Conservation (phyloP, 2,888 invertebrate species). For the Heliconius ismenius region DNA sequence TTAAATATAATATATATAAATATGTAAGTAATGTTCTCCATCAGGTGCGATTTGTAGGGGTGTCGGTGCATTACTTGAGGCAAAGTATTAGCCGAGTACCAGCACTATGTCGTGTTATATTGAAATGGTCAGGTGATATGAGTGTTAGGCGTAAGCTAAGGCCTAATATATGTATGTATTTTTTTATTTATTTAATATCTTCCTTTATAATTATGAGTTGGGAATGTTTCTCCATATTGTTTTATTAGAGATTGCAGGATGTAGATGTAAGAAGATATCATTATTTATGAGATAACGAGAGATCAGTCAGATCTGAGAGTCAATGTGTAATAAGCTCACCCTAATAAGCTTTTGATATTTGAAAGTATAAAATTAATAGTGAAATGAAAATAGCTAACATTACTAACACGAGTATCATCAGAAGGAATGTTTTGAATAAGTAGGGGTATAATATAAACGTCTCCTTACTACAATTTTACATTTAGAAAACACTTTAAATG, state of each 20-base stretch:
- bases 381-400: background rate
- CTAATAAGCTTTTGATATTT: background rate
- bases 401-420: background rate
- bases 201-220: background rate
- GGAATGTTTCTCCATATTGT: background rate
- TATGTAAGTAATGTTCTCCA: background rate
- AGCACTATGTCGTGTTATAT: conserved; percentile 36
- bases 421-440: conserved; percentile 2
- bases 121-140: conserved; percentile 33
- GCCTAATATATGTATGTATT: conserved; percentile 17
- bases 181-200: background rate
- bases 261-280: background rate
- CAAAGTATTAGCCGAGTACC: conserved; percentile 35
- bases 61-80: conserved; percentile 37
- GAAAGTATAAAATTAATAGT: conserved; percentile 1
- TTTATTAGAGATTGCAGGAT: background rate
- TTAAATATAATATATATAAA: background rate
- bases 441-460: background rate
- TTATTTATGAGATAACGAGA: background rate
- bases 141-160: conserved; percentile 36
- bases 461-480: background rate
- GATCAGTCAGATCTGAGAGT: background rate
- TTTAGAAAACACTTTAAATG: background rate
- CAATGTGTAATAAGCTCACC: background rate
- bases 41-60: conserved; percentile 35